Evolutionary conservation across 2,888 invertebrate genomes (phyloP), one percentile per base, ranked within the genome.

Genomic region (Cosmorhoe ocellata): DNA sequence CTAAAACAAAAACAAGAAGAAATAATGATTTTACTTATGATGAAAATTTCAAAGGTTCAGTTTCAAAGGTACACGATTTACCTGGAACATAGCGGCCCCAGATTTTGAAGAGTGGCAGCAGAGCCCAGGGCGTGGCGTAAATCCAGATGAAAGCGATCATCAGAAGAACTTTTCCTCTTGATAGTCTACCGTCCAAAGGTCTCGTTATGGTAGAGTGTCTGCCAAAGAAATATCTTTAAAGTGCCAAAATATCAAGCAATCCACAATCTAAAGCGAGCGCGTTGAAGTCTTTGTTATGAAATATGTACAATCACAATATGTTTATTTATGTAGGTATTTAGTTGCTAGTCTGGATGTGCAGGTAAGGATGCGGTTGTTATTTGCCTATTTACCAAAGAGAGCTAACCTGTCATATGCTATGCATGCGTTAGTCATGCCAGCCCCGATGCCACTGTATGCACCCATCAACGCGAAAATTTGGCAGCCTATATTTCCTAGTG

Each of bases 11-110:
- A 30, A 2, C 5, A 30, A 2, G 7, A 27, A 27, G 2, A 18
- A 18, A 18, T 18, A 18, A 18, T 3, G 3, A 18, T 4, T 18
- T 18, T 18, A 18, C 18, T 18, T 18, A n/a, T n/a, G n/a, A n/a
- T n/a, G n/a, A n/a, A n/a, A n/a, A n/a, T n/a, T n/a, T n/a, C n/a
- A n/a, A n/a, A n/a, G n/a, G n/a, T n/a, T 18, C 4, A 18, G 1
- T 24, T 24, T 24, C 6, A 7, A 5, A 7, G 2, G 24, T 24
- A 24, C 24, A 7, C 5, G n/a, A 13, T 53, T 66, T 79, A 94
- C 95, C 96, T 76, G 97, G 96, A 32, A 94, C 96, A 76, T 92
- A 97, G 74, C 95, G 87, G n/a, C 96, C 96, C 97, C 97, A 98
- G 28, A 96, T 92, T 73, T 95, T 94, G 46, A 96, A 91, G 5